Base-by-base conservation (phyloP, 2,797 vertebrate genomes). In the Platalea minor region DNA sequence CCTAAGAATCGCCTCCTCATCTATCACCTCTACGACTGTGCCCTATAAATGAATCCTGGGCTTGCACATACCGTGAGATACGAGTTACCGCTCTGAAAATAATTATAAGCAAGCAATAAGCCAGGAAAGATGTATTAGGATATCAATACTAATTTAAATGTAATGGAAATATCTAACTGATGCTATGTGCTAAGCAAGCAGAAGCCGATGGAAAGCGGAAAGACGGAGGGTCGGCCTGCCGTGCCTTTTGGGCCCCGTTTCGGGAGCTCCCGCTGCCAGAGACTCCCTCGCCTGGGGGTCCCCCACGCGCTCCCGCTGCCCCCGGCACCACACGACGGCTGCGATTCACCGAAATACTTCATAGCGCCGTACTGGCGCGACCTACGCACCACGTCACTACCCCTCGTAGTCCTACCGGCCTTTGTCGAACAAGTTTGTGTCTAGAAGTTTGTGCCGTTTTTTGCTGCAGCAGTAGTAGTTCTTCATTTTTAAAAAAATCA, bases 271-370 rank as follows among this genome's bases (percentile, higher is more conserved):
- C 61, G 28, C 39, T 3, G 18, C 64, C 33, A 45, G 54, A 45
- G 39, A 12, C 8, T 5, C 54, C 39, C 46, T 53, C 2, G 5
- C 15, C 8, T 5, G 0, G 33, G 39, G 11, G 35, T 33, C 31
- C 67, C 35, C 33, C 14, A 14, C 1, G 5, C 2, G 17, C 43
- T 50, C 64, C 43, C 12, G 7, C 48, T 17, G 46, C 46, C 35
- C 73, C 0, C 8, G 33, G 35, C 35, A 51, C 72, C 48, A 7
- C 26, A 3, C 4, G 2, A 39, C 1, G 11, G 33, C 11, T 3
- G 5, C 25, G 12, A 33, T 12, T 23, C 14, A 28, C 2, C 12
- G 9, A 46, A 10, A 61, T 7, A 69, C 7, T 17, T 39, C 10
- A 18, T 5, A 25, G 11, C 13, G 14, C 43, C 12, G 0, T 25